Percentiles rank a stretch among this genome's conserved stretches.
Evolutionary conservation across 2,888 invertebrate genomes (phyloP).

Genomic region (Suillia variegata): DNA sequence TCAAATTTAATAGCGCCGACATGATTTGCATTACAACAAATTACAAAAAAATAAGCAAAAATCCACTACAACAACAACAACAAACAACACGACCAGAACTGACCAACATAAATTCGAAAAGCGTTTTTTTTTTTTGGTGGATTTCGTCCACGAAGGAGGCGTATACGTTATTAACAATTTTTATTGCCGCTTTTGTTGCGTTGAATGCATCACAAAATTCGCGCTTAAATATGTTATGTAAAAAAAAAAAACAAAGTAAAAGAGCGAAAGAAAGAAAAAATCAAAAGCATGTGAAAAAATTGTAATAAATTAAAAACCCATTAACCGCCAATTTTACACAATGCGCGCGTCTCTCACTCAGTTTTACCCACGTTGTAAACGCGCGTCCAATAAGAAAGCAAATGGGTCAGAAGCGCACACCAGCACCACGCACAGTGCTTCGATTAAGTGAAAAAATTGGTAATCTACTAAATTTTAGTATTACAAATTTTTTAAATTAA

Average conservation of each 20-base stretch:
- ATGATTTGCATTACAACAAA: constrained; percentile 9
- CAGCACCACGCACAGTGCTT: not conserved
- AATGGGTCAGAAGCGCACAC: not conserved
- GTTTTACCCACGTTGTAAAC: not conserved
- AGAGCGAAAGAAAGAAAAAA: no score
- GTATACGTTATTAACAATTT: constrained; percentile 10
- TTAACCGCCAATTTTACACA: constrained; percentile 1
- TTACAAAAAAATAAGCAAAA: not conserved
- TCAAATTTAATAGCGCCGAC: no score
- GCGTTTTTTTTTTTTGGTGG: no score
- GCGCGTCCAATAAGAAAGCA: no score
- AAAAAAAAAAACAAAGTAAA: no score
- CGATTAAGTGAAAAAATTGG: no score
- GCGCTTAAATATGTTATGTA: not conserved
- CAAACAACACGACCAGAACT: no score
- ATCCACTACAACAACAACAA: constrained; percentile 3
- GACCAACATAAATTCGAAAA: no score
- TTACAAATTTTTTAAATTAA: no score
- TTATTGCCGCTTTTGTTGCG: not conserved
- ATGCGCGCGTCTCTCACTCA: not conserved
- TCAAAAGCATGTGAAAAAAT: not conserved
- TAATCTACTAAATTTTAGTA: no score
- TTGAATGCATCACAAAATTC: not conserved
- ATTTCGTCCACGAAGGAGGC: not conserved
- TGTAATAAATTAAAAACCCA: not conserved